Evolutionary conservation across 2,797 vertebrate species (phyloP).

Genomic region (Taeniopygia guttata): DNA sequence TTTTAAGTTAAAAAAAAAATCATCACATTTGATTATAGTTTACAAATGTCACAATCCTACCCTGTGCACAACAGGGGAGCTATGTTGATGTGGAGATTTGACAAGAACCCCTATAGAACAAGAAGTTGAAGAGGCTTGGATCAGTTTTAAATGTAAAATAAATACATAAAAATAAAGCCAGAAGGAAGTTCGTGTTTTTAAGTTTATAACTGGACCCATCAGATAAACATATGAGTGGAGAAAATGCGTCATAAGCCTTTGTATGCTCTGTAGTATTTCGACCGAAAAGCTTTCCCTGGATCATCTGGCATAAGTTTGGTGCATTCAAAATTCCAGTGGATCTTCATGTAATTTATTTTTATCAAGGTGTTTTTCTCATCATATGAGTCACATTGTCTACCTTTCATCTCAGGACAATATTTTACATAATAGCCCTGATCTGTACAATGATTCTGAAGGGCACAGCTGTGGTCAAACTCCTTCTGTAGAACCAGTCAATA

Average conservation of each 20-base stretch:
- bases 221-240: not conserved
- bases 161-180: not conserved
- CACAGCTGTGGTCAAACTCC: not conserved
- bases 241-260: fast-evolving
- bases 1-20: conserved; percentile 3
- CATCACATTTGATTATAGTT: conserved; percentile 40
- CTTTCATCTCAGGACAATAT: not conserved
- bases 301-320: not conserved
- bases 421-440: not conserved
- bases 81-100: not conserved
- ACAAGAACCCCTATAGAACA: not conserved
- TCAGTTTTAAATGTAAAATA: not conserved
- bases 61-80: not conserved
- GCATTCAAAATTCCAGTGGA: not conserved
- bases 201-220: not conserved
- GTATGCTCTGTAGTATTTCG: not conserved
- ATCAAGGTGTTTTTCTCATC: fast-evolving
- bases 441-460: not conserved
- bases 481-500: not conserved
- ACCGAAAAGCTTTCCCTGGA: not conserved
- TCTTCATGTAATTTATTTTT: not conserved
- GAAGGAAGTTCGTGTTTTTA: not conserved
- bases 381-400: not conserved
- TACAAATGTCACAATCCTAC: conserved; percentile 3
- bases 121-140: not conserved